Base-by-base conservation (phyloP, 2,888 invertebrate species). In the Neoascia interrupta region DNA sequence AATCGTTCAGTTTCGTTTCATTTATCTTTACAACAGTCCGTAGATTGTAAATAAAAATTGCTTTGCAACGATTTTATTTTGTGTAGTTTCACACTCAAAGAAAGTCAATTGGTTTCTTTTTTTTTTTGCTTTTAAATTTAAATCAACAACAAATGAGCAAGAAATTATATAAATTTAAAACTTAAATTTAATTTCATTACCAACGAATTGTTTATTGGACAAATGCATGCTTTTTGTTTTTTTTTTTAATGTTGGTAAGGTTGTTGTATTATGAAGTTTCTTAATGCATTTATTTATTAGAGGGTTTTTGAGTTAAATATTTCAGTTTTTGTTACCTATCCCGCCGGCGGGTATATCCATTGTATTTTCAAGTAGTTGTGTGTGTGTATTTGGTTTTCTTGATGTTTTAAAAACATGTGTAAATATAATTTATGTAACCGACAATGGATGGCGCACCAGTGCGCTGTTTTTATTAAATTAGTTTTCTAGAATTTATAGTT, bases 341-440 rank as follows among this genome's bases (percentile, higher is more conserved):
- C 81, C 81, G 81, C 81, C 81, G 81, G 81, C 81, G 76, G 81
- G 81, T 81, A 53, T 68, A 69, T 66, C 63, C 66, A 76, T 63
- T 64, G 72, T 37, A 43, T 39, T 26, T 31, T 39, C 37, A 18
- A 56, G 23, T 21, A 60, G 41, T 69, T 68, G 45, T 63, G 10
- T 64, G 15, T 56, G 34, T 34, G 10, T 34, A 60, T 15, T 47
- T 56, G 56, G 11, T 36, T 60, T 64, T 34, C 47, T 49, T 36
- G 16, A 16, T 34, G 53, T 68, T 51, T 56, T 28, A 21, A 10
- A 28, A 47, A 31, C 26, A 49, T 58, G 47, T 43, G 26, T 41
- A 37, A 36, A 26, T 36, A 45, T 37, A 39, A 45, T 43, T 68
- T 61, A n/a, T 53, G 37, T 54, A 28, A 34, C 39, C 36, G 41